Percentiles rank a stretch among this genome's conserved stretches.
phyloP scores from a whole-genome alignment of 2,888 invertebrate species.

The Chydorus sphaericus region DNA sequence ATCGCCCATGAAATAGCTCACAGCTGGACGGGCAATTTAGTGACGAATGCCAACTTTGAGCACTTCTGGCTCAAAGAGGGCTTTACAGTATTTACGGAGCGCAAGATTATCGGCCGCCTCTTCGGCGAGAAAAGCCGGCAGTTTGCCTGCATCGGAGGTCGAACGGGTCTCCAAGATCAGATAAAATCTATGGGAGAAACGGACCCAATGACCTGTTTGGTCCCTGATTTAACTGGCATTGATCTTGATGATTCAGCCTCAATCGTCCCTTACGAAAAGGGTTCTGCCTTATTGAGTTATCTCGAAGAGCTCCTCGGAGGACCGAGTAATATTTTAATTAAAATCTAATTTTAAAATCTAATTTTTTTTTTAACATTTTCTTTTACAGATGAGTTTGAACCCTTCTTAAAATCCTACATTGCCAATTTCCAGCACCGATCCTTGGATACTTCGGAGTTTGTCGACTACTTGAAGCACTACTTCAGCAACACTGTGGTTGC shows the following conservation, averaged over 20 bases:
- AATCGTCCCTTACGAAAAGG: constrained; percentile 82
- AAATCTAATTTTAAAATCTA: no score
- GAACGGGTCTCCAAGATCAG: constrained; percentile 28
- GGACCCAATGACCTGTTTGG: constrained; percentile 59
- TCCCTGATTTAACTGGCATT: constrained; percentile 59
- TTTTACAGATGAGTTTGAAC: constrained; percentile 48
- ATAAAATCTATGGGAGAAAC: constrained; percentile 41
- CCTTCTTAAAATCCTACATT: constrained; percentile 67
- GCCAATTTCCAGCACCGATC: constrained; percentile 64
- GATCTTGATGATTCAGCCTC: constrained; percentile 90
- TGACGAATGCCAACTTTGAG: constrained; percentile 83
- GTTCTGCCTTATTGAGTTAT: constrained; percentile 71
- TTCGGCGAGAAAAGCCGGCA: constrained; percentile 51
- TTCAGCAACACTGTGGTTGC: constrained; percentile 33
- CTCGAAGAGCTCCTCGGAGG: constrained; percentile 71
- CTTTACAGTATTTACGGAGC: constrained; percentile 79
- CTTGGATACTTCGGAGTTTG: constrained; percentile 64
- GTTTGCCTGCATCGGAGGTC: constrained; percentile 60
- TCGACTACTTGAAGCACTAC: constrained; percentile 54
- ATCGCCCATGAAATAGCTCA: constrained; percentile 93
- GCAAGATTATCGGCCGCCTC: constrained; percentile 64
- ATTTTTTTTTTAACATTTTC: not conserved
- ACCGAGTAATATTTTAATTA: constrained; percentile 43
- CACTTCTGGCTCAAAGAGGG: constrained; percentile 98
- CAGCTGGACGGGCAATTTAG: constrained; percentile 88